A percentile compares a stretch with the other conserved stretches of the same genome.
These are phyloP conservation scores for Mizuhopecten yessoensis DNA, from an alignment of 1,140 invertebrate genomes.

Conservation along the genomic window DNA sequence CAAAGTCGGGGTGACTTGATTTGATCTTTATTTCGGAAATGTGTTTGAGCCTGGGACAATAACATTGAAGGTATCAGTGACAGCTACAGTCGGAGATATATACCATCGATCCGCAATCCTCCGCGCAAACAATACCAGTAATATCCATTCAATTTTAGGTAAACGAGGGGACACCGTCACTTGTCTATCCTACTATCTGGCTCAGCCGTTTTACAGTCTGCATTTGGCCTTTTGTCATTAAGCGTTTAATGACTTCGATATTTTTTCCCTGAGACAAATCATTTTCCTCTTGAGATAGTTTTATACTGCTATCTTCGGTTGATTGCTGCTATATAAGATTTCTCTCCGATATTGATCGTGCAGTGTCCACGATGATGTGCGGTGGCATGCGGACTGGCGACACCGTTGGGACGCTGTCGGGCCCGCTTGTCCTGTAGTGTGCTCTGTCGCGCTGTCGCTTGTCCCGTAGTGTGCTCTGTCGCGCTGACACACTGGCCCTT, in stretches of 20 bases:
- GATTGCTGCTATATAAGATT: background rate
- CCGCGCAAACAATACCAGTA: too few relatives aligned
- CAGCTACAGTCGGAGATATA: background rate
- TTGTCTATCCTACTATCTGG: background rate
- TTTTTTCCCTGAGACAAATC: background rate
- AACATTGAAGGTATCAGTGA: background rate
- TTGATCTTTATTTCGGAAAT: background rate
- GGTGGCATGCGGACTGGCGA: background rate
- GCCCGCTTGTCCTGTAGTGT: too few relatives aligned
- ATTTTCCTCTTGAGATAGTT: background rate
- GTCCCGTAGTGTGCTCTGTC: background rate
- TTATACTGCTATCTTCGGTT: background rate
- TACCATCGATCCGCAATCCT: background rate
- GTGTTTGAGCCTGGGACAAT: background rate
- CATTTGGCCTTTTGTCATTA: background rate
- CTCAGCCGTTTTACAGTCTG: background rate
- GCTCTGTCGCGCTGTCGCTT: too few relatives aligned
- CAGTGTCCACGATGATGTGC: background rate
- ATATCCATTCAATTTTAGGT: background rate
- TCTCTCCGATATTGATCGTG: background rate
- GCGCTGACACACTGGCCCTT: background rate
- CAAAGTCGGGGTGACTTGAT: background rate
- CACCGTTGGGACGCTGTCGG: too few relatives aligned
- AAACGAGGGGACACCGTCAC: background rate
- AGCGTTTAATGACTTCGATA: background rate